phyloP scores from a whole-genome alignment of 37 sponge, comb jelly and placozoan species.

The Aphrocallistes beatrix region DNA sequence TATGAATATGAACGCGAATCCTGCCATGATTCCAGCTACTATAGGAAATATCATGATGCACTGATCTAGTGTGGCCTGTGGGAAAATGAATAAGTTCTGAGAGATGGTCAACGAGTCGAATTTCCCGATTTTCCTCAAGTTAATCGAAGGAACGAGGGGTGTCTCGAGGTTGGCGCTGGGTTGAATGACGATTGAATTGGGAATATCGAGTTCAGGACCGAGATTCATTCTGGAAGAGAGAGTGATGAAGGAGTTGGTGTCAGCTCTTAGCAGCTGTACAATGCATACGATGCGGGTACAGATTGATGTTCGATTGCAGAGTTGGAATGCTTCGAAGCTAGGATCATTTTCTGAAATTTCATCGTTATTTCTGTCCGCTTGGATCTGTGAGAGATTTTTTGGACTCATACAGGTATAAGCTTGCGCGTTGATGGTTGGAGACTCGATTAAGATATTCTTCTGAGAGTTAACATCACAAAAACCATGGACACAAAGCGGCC shows the following conservation, averaged over 20 bases:
- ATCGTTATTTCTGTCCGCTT: not conserved
- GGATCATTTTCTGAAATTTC: not conserved
- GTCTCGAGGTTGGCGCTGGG: not conserved
- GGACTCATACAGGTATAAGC: not conserved
- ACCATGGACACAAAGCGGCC: slow-evolving; percentile 1
- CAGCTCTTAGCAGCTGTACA: not conserved
- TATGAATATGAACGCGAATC: not conserved
- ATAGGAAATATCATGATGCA: not conserved
- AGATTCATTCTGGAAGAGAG: not conserved
- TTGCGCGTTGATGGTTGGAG: not conserved
- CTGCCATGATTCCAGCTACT: not conserved
- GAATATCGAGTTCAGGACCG: not conserved
- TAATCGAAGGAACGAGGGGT: not conserved
- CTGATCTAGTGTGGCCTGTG: not conserved
- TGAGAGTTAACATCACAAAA: not conserved
- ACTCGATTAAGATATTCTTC: not conserved
- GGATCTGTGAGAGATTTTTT: not conserved
- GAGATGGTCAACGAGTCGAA: not conserved
- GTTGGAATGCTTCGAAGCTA: not conserved
- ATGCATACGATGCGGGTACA: not conserved
- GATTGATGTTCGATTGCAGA: not conserved
- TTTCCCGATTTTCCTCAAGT: not conserved
- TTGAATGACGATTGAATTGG: not conserved
- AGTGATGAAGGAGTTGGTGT: not conserved
- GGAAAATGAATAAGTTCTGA: not conserved